Evolutionary conservation across 2,888 invertebrate species (phyloP).

Genomic region (Lapara coniferarum): DNA sequence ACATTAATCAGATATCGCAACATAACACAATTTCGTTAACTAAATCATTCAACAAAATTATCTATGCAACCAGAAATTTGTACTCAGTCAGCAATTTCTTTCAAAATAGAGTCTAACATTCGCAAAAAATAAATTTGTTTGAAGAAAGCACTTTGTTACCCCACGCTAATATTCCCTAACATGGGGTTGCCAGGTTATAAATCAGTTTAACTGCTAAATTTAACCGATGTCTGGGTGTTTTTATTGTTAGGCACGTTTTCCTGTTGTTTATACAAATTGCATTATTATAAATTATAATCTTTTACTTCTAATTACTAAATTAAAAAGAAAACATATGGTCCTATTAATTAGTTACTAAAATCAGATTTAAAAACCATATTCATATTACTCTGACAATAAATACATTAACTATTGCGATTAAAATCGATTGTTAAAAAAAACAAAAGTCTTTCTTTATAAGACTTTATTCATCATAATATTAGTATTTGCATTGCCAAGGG

Average conservation of each 20-base stretch:
- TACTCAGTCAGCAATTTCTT: not conserved
- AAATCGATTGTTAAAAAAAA: not conserved
- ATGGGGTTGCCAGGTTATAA: constrained; percentile 9
- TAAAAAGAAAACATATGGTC: not conserved
- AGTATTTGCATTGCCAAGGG: no score
- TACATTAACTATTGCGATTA: not conserved
- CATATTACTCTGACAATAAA: no score
- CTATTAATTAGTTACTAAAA: no score
- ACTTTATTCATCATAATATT: no score
- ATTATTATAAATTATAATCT: not conserved
- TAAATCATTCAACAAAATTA: not conserved
- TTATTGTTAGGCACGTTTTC: not conserved
- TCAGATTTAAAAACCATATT: no score
- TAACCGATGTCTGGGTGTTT: constrained; percentile 8
- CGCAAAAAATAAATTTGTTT: constrained; percentile 15
- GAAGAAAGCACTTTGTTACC: not conserved
- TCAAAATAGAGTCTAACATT: not conserved
- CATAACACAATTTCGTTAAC: constrained; percentile 1
- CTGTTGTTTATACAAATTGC: not conserved
- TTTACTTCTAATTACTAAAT: not conserved
- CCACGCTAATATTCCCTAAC: constrained; percentile 6
- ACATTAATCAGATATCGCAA: constrained; percentile 4
- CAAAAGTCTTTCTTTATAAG: no score
- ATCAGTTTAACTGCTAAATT: constrained; percentile 18
- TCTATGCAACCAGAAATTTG: not conserved